A percentile compares a stretch with the other conserved stretches of the same genome.
These are phyloP conservation scores for Prionace glauca DNA, from an alignment of 2,797 vertebrate genomes.

Conservation along the genomic window DNA sequence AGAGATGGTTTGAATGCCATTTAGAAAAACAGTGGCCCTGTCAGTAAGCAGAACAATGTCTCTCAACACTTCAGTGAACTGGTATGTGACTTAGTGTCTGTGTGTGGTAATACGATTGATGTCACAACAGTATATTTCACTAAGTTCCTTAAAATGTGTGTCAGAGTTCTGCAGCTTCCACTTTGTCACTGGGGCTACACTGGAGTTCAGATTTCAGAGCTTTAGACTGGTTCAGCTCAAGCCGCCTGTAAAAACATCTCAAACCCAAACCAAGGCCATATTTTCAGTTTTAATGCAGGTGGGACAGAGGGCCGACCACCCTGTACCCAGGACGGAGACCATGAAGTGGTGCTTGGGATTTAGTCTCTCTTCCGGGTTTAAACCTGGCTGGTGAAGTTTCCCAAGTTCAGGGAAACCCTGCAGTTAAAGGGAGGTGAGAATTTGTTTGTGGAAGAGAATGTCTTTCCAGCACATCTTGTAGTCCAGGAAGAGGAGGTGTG, in stretches of 20 bases:
- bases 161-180: too few species aligned
- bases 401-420: neutral
- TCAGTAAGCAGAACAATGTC: neutral
- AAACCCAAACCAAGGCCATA: neutral
- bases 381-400: neutral
- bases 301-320: neutral
- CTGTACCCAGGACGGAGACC: neutral
- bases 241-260: too few species aligned
- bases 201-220: neutral
- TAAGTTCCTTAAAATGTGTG: too few species aligned
- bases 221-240: neutral
- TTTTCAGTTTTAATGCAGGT: neutral
- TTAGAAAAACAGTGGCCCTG: neutral
- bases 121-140: too few species aligned
- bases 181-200: too few species aligned
- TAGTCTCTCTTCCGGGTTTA: neutral
- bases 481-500: too few species aligned
- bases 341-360: neutral
- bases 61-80: neutral
- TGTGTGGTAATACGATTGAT: too few species aligned
- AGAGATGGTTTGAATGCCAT: neutral
- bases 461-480: too few species aligned
- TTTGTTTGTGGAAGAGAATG: too few species aligned
- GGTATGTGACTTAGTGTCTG: neutral
- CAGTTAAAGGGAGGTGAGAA: too few species aligned